These are phyloP conservation scores for Brachionus asplanchnoidis DNA, from an alignment of 1,140 invertebrate genomes.

Conservation along the genomic window DNA sequence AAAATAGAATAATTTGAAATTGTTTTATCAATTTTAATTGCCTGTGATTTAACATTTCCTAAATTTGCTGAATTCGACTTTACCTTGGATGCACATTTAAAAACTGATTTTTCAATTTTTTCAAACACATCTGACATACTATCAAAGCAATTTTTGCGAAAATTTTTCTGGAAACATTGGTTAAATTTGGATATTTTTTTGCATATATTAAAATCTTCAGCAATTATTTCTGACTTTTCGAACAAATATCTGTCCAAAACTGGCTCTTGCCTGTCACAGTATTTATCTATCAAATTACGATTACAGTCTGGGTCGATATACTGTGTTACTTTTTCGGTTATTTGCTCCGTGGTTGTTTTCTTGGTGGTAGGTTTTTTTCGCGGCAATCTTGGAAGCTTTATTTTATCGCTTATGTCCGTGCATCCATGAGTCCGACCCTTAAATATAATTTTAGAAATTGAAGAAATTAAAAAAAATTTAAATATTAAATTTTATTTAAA, in stretches of 20 bases:
- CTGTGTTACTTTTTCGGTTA: background rate
- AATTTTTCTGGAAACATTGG: background rate
- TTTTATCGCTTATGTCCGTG: slow-evolving; percentile 12
- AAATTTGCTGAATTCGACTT: background rate
- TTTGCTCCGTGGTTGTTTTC: background rate
- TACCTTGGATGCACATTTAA: background rate
- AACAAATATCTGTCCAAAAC: slow-evolving; percentile 3
- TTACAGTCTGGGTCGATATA: slow-evolving; percentile 24
- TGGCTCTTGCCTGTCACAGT: slow-evolving; percentile 1
- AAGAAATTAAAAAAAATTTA: background rate
- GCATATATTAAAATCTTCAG: slow-evolving; percentile 1
- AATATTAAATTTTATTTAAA: background rate
- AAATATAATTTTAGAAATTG: background rate
- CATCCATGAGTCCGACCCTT: slow-evolving; percentile 21
- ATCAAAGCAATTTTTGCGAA: background rate
- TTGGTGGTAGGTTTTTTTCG: slow-evolving; percentile 26
- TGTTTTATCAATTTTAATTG: background rate
- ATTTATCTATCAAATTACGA: slow-evolving; percentile 18
- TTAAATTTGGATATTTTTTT: slow-evolving; percentile 18
- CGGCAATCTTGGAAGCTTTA: slow-evolving; percentile 26
- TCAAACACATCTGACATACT: background rate
- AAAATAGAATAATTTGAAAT: background rate
- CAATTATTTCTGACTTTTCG: background rate
- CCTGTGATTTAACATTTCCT: background rate
- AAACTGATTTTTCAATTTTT: background rate